Evolutionary conservation across 2,888 invertebrate species (phyloP), one percentile per base, ranked within the genome.

Genomic region (Metallyticus violacea): DNA sequence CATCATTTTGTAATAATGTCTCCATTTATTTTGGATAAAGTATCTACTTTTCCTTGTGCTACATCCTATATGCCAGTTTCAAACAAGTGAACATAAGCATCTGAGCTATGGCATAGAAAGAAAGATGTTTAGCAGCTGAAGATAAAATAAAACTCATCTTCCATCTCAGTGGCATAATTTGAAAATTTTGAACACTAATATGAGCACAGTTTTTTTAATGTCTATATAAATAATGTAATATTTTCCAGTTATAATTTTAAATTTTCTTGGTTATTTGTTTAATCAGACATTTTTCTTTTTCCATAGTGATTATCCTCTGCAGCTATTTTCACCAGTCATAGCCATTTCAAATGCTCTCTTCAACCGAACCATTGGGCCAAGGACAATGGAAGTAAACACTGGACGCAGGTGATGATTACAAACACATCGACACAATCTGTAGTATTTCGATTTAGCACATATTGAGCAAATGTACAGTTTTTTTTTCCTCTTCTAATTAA

Each of bases 251-350:
- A 79, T 79, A 79, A 15, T 25, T 79, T 27, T 26, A 4, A 25
- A 76, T 83, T 83, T 0, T 7, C 4, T n/a, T 26, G 26, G 7
- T 2, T 40, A 40, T 40, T 40, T 7, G 40, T 40, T 76, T 26
- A 81, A 29, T 25, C 26, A 25, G 5, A 22, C n/a, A 77, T 85
- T 80, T 85, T 80, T 1, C 78, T 80, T 86, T 93, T 93, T 78
- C 85, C 26, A 26, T 92, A 97, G 96, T 89, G 95, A 96, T 89
- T 95, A 94, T 90, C 96, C 96, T 0, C 92, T 97, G 22, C 95
- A 95, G 88, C 91, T 97, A 30, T 98, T 98, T 91, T 96, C 97
- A 25, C 96, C 96, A 0, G 97, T 97, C 81, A 96, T 97, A 88
- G 95, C 95, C 87, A 94, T 97, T 88, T 96, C 97, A 1, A 97